These are phyloP conservation scores for Lepidochrysops patricia DNA, from an alignment of 2,888 invertebrate species.

Conservation along the genomic window DNA sequence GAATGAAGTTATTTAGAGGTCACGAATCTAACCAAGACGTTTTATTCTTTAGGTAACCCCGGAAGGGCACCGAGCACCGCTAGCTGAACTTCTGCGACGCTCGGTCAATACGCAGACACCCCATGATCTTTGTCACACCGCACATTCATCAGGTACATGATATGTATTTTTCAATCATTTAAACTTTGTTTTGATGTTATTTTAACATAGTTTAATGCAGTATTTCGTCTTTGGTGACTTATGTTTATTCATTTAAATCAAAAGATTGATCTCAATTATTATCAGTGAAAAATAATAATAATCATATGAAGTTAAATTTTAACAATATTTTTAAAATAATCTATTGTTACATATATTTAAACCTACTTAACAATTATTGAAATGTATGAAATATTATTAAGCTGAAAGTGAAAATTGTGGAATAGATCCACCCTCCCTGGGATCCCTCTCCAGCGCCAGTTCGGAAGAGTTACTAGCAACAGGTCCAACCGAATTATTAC, in stretches of 20 bases:
- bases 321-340: background rate
- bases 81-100: slow-evolving; percentile 83
- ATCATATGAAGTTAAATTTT: too few relatives aligned
- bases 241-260: too few relatives aligned
- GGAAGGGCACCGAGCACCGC: slow-evolving; percentile 89
- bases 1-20: too few relatives aligned
- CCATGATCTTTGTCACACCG: slow-evolving; percentile 78
- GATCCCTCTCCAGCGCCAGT: slow-evolving; percentile 73
- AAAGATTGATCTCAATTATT: too few relatives aligned
- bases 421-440: slow-evolving; percentile 70
- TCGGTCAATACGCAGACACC: slow-evolving; percentile 92
- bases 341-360: background rate
- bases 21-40: too few relatives aligned
- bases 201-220: background rate
- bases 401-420: slow-evolving; percentile 13
- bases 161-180: background rate
- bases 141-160: slow-evolving; percentile 79
- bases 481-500: slow-evolving; percentile 70
- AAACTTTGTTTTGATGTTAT: too few relatives aligned
- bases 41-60: slow-evolving; percentile 78
- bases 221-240: too few relatives aligned
- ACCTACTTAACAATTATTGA: background rate
- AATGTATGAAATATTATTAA: slow-evolving; percentile 4
- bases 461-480: slow-evolving; percentile 78
- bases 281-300: too few relatives aligned